Percentiles rank a stretch among this genome's conserved stretches.
Conservation (phyloP, 2,888 invertebrate genomes). For the Synergus laeviventris region DNA sequence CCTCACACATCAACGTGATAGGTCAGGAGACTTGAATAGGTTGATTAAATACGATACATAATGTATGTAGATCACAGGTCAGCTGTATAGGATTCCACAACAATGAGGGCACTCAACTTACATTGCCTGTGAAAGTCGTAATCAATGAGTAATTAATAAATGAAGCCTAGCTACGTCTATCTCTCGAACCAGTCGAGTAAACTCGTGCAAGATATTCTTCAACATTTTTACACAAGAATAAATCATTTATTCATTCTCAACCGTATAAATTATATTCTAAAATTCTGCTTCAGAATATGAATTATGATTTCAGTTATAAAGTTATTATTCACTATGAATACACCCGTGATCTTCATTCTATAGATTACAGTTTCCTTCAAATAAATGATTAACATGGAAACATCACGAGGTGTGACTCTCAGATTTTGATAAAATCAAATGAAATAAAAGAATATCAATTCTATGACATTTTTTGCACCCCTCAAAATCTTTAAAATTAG, state of each 20-base stretch:
- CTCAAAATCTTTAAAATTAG: too few relatives aligned
- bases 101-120: conserved; percentile 14
- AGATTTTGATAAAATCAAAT: background rate
- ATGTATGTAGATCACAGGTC: conserved; percentile 5
- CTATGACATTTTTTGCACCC: too few relatives aligned
- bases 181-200: background rate
- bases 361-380: background rate
- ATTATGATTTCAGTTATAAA: background rate
- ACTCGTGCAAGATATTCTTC: background rate
- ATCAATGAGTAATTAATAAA: conserved; percentile 5
- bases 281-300: background rate
- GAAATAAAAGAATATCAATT: background rate
- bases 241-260: background rate
- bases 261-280: background rate
- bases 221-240: background rate
- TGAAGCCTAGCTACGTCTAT: background rate
- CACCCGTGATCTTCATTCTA: conserved; percentile 3
- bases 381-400: background rate
- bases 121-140: background rate
- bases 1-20: background rate
- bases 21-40: background rate
- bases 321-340: background rate
- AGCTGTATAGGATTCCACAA: background rate
- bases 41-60: background rate
- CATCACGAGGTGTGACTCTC: background rate